Base-by-base conservation (phyloP, 1,140 invertebrate genomes). In the Lerema accius region DNA sequence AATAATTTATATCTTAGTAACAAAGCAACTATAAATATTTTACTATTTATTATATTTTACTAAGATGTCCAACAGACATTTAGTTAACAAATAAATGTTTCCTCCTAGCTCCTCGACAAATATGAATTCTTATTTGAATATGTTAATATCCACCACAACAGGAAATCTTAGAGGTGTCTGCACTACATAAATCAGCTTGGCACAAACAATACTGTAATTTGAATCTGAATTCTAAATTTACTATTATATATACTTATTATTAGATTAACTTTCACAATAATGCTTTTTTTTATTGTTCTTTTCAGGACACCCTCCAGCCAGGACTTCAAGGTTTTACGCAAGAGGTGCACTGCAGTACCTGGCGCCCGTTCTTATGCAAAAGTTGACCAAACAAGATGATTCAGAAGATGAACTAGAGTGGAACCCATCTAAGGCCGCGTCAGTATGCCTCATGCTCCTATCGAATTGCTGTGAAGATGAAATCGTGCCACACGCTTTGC, bases 371-470 rank as follows among this genome's bases (percentile, higher is more conserved):
- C 92, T 99, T 0, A 95, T 99, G 84, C 94, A 97, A 77, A 98
- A 97, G 78, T 90, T 99, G 42, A 99, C 98, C 0, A 99, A 99
- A 91, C 98, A 99, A 91, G 96, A 97, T 82, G 95, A 96, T 78
- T 93, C 94, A 70, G 98, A 98, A 83, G 98, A 99, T 90, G 98
- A 99, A 86, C 98, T 99, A 84, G 98, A 99, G 80, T 99, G 99
- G 99, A 99, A 99, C 92, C 99, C 99, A 4, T 97, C 98, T 66
- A 99, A 99, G 93, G 98, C 99, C 3, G 98, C 99, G 16, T 98
- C 99, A 16, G 99, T 99, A n/a, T 99, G 99, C 90, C 92, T 99
- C 0, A 99, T 99, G 98, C 92, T 99, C 10, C 92, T 99, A 66
- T 96, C 99, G 16, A 96, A 97, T 17, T 99, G 98, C 80, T 99